phyloP scores from a whole-genome alignment of 2,797 vertebrate species.

The Crenichthys baileyi region DNA sequence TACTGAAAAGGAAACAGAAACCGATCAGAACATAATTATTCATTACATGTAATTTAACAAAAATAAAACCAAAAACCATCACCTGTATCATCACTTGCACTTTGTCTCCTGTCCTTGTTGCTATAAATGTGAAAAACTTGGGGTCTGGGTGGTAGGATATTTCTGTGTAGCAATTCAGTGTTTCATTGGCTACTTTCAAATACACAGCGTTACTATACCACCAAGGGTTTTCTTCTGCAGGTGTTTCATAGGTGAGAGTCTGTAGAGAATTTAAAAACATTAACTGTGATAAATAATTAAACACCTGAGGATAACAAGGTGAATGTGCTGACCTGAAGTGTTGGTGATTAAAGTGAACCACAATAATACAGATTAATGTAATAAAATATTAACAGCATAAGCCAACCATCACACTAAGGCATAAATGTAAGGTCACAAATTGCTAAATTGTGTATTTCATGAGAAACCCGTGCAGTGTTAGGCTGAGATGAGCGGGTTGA shows the following conservation, averaged over 20 bases:
- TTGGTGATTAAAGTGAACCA: no score
- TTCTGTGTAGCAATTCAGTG: conserved; percentile 70
- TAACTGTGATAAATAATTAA: neutral
- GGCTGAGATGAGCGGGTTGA: neutral
- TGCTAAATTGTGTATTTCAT: neutral
- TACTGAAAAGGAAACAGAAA: neutral
- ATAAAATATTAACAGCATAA: no score
- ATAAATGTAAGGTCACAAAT: no score
- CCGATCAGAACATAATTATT: neutral
- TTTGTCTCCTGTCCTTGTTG: neutral
- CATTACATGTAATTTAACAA: neutral
- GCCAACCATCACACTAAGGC: no score
- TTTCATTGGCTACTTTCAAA: conserved; percentile 80
- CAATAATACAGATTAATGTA: no score
- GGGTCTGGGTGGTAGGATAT: conserved; percentile 86
- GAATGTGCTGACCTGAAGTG: neutral
- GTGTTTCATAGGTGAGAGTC: conserved; percentile 54
- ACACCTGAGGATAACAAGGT: no score
- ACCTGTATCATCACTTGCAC: conserved; percentile 73
- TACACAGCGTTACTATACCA: conserved; percentile 25
- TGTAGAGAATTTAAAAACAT: conserved; percentile 29
- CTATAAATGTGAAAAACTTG: conserved; percentile 81
- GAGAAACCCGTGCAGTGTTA: neutral
- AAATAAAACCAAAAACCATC: neutral
- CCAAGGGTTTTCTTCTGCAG: neutral